Conservation (phyloP, 2,113 vertebrate species). For the Pelusios castaneus region DNA sequence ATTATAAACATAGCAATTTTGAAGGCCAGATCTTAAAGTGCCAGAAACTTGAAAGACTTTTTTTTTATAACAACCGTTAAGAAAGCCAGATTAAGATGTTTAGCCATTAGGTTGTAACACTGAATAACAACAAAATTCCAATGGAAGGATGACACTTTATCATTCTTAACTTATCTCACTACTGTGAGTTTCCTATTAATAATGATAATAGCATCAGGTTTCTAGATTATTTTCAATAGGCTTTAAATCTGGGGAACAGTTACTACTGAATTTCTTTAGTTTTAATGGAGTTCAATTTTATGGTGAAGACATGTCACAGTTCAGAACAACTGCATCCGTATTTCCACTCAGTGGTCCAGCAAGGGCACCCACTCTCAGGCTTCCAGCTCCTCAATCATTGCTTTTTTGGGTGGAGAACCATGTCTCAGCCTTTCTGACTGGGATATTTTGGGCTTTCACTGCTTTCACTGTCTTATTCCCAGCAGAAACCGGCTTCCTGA, state of each 20-base stretch:
- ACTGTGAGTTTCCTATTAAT: background rate
- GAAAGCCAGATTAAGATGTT: background rate
- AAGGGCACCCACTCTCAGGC: background rate
- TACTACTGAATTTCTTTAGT: background rate
- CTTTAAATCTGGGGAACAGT: background rate
- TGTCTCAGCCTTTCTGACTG: background rate
- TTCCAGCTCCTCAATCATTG: background rate
- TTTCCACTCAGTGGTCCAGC: background rate
- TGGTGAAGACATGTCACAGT: fast-evolving
- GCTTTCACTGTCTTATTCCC: background rate
- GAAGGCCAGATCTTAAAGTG: background rate
- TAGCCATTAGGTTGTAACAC: background rate
- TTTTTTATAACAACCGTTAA: background rate
- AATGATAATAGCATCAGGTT: background rate
- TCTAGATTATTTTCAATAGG: background rate
- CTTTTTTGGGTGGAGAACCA: background rate
- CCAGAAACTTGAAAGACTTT: background rate
- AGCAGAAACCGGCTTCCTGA: background rate
- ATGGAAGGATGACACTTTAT: background rate
- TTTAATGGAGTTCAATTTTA: background rate
- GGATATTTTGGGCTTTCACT: too few species aligned
- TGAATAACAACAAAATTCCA: background rate
- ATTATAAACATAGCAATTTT: background rate
- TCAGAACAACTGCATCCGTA: background rate
- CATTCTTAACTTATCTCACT: background rate